Evolutionary conservation across 1,140 invertebrate species (phyloP).

Genomic region (Dendrolimus kikuchii): DNA sequence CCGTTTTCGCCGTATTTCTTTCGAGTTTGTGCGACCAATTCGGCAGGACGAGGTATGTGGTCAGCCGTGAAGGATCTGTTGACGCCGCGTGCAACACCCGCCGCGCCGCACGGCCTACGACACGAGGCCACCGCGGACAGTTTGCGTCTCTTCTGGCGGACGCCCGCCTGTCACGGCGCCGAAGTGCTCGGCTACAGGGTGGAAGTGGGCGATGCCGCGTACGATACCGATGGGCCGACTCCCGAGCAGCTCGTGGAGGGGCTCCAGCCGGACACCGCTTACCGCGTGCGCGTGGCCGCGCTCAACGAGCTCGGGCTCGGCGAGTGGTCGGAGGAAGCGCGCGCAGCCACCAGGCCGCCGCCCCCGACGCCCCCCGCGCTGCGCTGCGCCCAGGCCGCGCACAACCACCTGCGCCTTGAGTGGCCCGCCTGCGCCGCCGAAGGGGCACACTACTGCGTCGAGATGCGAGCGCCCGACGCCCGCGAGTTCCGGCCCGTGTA

Average conservation of each 20-base stretch:
- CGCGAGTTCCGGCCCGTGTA: conserved; percentile 84
- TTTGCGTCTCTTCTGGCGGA: conserved; percentile 81
- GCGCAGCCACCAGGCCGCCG: conserved; percentile 80
- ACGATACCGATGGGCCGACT: conserved; percentile 72
- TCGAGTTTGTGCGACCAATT: conserved; percentile 83
- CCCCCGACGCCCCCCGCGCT: conserved; percentile 84
- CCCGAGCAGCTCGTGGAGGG: conserved; percentile 70
- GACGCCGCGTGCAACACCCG: conserved; percentile 83
- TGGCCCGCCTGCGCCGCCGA: conserved; percentile 84
- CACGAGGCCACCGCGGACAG: conserved; percentile 77
- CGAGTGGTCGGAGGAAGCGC: conserved; percentile 80
- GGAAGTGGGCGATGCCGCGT: conserved; percentile 77
- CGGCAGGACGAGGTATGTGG: conserved; percentile 81
- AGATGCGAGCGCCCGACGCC: conserved; percentile 80
- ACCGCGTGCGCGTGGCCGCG: conserved; percentile 84
- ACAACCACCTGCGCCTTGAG: conserved; percentile 89
- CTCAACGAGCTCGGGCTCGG: conserved; percentile 88
- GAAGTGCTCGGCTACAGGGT: conserved; percentile 84
- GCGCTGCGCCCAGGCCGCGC: conserved; percentile 79
- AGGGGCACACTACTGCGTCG: conserved; percentile 83
- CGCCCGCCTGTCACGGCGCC: conserved; percentile 80
- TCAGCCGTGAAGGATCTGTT: conserved; percentile 77
- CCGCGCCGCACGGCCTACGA: conserved; percentile 75
- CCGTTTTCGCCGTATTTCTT: conserved; percentile 87
- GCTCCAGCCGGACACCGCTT: conserved; percentile 73